These are phyloP conservation scores for Chloroceryle inda DNA, from an alignment of 2,797 vertebrate species.

Conservation along the genomic window DNA sequence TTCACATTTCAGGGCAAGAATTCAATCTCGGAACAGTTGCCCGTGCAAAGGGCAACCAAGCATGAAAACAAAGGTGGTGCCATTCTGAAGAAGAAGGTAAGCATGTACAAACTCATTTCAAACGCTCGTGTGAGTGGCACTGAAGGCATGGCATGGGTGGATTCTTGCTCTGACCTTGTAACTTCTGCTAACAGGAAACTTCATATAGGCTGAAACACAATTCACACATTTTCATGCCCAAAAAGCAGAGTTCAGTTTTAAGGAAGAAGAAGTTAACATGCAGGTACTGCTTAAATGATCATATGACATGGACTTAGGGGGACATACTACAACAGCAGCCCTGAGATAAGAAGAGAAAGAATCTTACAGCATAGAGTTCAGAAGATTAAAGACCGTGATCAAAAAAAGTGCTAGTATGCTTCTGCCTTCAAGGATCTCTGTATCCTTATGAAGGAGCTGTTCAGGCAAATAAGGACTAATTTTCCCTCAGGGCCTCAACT, in stretches of 20 bases:
- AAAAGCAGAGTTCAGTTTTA: not conserved
- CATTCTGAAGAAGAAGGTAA: not conserved
- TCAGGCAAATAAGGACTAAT: conserved; percentile 41
- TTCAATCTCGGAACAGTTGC: accelerated
- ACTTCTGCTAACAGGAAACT: not conserved
- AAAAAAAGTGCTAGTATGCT: not conserved
- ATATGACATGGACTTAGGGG: not conserved
- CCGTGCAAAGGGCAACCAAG: not conserved
- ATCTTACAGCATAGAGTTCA: not conserved
- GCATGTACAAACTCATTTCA: not conserved
- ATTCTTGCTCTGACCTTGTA: not conserved
- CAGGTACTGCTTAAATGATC: not conserved
- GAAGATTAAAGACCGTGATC: not conserved
- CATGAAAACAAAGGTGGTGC: not conserved
- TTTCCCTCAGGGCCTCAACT: conserved; percentile 45
- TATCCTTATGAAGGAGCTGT: not conserved
- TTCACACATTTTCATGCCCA: not conserved
- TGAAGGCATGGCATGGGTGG: not conserved
- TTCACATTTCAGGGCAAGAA: not conserved
- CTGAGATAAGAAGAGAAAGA: not conserved
- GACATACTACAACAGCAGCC: not conserved
- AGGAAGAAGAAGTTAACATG: not conserved
- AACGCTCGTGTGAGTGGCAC: not conserved
- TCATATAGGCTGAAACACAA: not conserved
- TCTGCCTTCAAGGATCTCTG: not conserved